phyloP scores from a whole-genome alignment of 2,113 vertebrate genomes.

The Rattus rattus region DNA sequence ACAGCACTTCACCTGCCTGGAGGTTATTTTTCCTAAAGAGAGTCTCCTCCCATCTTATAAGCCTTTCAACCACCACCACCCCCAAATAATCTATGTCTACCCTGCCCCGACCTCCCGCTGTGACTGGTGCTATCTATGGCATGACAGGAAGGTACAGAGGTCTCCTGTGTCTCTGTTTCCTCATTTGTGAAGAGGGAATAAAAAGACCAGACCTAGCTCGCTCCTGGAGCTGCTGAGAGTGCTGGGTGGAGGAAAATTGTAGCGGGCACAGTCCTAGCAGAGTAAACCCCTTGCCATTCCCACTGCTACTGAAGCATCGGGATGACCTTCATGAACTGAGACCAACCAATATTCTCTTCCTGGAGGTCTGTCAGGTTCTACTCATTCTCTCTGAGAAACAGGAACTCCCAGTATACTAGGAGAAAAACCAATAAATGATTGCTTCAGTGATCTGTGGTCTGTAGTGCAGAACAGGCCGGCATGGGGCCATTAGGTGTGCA shows the following conservation, averaged over 20 bases:
- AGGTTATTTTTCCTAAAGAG: background rate
- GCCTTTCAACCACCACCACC: background rate
- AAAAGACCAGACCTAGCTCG: background rate
- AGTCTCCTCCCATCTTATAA: background rate
- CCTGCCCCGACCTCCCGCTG: background rate
- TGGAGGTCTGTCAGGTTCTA: background rate
- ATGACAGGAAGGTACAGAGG: background rate
- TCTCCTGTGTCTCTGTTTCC: background rate
- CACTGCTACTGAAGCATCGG: background rate
- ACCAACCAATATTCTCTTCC: background rate
- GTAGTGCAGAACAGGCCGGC: rapidly evolving
- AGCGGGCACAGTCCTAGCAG: background rate
- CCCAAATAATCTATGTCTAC: background rate
- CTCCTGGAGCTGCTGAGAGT: background rate
- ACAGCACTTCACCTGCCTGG: background rate
- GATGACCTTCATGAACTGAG: background rate
- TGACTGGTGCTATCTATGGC: background rate
- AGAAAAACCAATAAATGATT: too few relatives aligned
- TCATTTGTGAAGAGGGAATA: background rate
- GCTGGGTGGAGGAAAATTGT: background rate
- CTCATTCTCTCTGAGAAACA: background rate
- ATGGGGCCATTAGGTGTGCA: rapidly evolving
- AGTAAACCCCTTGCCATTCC: background rate
- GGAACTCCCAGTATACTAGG: rapidly evolving
- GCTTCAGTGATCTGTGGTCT: rapidly evolving